These are phyloP conservation scores for Trichacis sp. DNA, from an alignment of 2,888 invertebrate species.

Conservation along the genomic window DNA sequence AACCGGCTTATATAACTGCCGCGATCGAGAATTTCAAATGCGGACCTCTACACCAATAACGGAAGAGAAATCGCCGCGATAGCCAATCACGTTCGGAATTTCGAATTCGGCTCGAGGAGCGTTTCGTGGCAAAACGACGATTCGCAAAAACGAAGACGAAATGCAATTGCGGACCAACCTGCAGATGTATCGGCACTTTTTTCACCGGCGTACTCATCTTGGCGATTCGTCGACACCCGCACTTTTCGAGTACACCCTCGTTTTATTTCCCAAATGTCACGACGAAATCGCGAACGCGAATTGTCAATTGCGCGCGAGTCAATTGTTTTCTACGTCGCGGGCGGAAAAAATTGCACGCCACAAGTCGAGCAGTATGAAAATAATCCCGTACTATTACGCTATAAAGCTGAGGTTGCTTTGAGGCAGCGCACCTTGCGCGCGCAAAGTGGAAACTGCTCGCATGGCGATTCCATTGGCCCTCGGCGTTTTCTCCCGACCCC, in stretches of 20 bases:
- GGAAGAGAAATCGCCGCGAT: no score
- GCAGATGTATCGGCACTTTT: constrained; percentile 94
- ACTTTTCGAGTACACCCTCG: neutral
- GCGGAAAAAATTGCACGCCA: neutral
- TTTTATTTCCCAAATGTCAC: neutral
- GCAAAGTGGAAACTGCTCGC: constrained; percentile 23
- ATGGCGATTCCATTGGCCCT: constrained; percentile 29
- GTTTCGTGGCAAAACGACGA: neutral
- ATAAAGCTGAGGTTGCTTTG: constrained; percentile 54
- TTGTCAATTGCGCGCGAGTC: no score
- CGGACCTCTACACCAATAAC: no score
- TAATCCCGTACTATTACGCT: constrained; percentile 2
- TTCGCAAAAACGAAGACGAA: neutral
- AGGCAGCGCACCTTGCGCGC: constrained; percentile 42
- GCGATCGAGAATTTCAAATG: no score
- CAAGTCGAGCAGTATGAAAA: neutral
- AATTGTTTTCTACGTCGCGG: neutral
- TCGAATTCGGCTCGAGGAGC: neutral
- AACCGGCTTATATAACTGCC: no score
- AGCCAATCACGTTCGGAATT: neutral
- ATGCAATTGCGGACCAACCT: constrained; percentile 77
- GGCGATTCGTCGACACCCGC: constrained; percentile 5
- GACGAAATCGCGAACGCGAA: no score
- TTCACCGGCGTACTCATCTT: constrained; percentile 87
- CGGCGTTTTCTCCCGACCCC: constrained; percentile 29